Evolutionary conservation across 2,797 vertebrate species (phyloP).

Genomic region (Eidolon dupreanum): DNA sequence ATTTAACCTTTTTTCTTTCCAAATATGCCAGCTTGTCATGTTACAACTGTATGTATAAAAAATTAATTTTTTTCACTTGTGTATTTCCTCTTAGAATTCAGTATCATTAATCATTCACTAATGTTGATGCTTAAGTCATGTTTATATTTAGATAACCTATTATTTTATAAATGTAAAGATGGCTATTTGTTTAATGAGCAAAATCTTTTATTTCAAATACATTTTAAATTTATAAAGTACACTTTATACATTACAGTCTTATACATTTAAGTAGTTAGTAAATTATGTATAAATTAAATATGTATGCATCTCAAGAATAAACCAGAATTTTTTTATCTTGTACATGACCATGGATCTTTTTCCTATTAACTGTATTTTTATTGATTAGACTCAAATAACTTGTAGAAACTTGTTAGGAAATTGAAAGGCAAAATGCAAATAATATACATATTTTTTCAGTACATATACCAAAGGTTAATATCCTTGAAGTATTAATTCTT

Average conservation of each 20-base stretch:
- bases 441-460: background rate
- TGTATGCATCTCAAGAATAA: background rate
- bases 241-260: background rate
- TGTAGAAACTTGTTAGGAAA: slow-evolving; percentile 22
- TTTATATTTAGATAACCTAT: slow-evolving; percentile 60
- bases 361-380: slow-evolving; percentile 14
- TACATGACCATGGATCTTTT: background rate
- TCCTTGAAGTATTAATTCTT: background rate
- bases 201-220: slow-evolving; percentile 49
- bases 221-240: slow-evolving; percentile 47
- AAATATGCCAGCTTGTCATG: background rate
- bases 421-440: background rate
- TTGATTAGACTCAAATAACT: background rate
- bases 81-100: slow-evolving; percentile 68
- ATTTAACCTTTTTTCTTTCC: slow-evolving; percentile 11
- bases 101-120: slow-evolving; percentile 41
- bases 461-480: background rate
- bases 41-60: slow-evolving; percentile 42
- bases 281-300: background rate
- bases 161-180: slow-evolving; percentile 40
- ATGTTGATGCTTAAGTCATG: slow-evolving; percentile 56
- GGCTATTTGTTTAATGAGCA: slow-evolving; percentile 28
- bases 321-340: background rate
- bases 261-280: slow-evolving; percentile 1
- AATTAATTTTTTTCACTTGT: slow-evolving; percentile 61